Base-by-base conservation (phyloP, 1,140 invertebrate species). In the Drosophila jambulina region DNA sequence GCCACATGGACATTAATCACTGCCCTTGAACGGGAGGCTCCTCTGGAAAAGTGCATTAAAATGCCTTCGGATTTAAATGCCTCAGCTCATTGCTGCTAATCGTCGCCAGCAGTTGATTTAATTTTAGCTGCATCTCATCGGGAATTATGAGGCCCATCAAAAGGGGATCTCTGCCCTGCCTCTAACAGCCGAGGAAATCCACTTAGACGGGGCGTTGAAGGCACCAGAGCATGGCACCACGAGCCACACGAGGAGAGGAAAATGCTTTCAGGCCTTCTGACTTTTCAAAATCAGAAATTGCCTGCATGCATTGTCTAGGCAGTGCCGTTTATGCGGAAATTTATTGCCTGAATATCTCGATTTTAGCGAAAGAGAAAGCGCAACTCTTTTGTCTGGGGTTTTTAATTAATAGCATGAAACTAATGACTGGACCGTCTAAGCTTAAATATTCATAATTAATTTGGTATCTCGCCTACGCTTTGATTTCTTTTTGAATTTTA, bases 21-120 rank as follows among this genome's bases (percentile, higher is more conserved):
- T 90, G 85, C 65, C 80, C 85, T 87, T 88, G 84, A 88, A 75
- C 34, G 59, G 34, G 38, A 25, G 56, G 17, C 48, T 51, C 8
- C 19, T 9, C 53, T 57, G 61, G 72, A 75, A 76, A 76, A 86
- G 68, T 82, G 58, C 80, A 62, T 59, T 54, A 78, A 78, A 77
- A 77, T 77, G 61, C 65, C 58, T 62, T 32, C 36, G 75, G 56
- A 84, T 88, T 82, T 79, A 79, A 86, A 86, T 87, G 75, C 82
- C 76, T 71, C 46, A 51, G 78, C 75, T 86, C 83, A 86, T 87
- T 88, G 83, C 84, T 80, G 84, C 84, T 85, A 86, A 85, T 85
- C 82, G 81, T 56, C 72, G 64, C 63, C 61, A 59, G 59, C 56
- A 53, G 62, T 84, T 83, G 76, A 79, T 86, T 87, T 88, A 83